These are phyloP conservation scores for Nipponacmea schrenckii DNA, from an alignment of 2,888 invertebrate genomes.

Conservation along the genomic window DNA sequence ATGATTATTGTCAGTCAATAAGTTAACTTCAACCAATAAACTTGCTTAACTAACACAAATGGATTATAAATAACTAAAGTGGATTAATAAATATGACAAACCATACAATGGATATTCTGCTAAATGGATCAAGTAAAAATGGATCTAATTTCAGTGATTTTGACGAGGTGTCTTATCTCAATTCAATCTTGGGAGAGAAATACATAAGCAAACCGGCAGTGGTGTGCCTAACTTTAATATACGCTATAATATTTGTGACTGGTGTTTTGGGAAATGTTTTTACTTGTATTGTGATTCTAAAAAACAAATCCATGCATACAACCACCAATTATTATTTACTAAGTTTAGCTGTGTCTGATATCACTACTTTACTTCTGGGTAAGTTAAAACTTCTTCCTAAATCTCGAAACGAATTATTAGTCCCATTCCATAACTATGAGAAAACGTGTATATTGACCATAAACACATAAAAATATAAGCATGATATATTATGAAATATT, in stretches of 20 bases:
- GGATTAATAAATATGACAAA: too few species aligned
- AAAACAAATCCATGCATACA: constrained; percentile 33
- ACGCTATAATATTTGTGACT: constrained; percentile 27
- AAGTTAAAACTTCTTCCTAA: neutral
- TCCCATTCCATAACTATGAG: too few species aligned
- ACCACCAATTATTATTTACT: constrained; percentile 82
- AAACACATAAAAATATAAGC: too few species aligned
- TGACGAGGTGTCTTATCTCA: constrained; percentile 4
- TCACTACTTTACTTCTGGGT: constrained; percentile 80
- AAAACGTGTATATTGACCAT: too few species aligned
- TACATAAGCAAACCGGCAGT: constrained; percentile 17
- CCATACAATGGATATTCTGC: too few species aligned
- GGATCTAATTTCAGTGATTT: constrained; percentile 14
- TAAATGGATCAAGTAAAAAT: neutral
- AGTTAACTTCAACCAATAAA: too few species aligned
- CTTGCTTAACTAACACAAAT: too few species aligned
- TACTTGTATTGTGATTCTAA: constrained; percentile 30
- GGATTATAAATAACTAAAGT: too few species aligned
- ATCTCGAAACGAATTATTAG: neutral
- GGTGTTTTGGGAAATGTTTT: constrained; percentile 31
- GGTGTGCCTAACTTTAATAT: constrained; percentile 24
- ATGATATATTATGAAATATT: too few species aligned
- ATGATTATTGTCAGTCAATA: too few species aligned
- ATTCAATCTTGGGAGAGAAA: constrained; percentile 3
- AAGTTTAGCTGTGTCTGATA: constrained; percentile 84